phyloP scores from a whole-genome alignment of 2,113 vertebrate species.

The Rhegmatorhina hoffmannsi region DNA sequence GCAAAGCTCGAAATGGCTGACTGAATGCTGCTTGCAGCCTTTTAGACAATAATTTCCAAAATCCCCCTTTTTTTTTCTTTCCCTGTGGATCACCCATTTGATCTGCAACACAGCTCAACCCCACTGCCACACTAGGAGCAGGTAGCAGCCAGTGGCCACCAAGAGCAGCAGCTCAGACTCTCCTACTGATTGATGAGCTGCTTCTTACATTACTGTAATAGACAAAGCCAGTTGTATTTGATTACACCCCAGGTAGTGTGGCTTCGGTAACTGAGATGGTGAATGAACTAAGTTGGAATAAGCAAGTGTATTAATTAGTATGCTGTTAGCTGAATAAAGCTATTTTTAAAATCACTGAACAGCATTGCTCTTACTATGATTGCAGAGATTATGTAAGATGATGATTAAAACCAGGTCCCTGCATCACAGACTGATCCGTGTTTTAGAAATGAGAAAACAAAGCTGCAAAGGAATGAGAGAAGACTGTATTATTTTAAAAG shows the following conservation, averaged over 20 bases:
- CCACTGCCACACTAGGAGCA: background rate
- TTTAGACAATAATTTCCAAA: background rate
- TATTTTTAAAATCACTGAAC: constrained; percentile 35
- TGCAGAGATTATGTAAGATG: background rate
- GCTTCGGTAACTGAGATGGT: background rate
- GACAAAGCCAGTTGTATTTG: background rate
- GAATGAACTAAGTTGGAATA: constrained; percentile 1
- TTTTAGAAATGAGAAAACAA: background rate
- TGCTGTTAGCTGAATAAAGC: constrained; percentile 10
- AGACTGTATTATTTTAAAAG: background rate
- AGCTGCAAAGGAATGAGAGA: background rate
- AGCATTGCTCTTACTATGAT: constrained; percentile 30
- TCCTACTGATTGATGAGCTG: background rate
- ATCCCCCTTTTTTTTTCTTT: background rate
- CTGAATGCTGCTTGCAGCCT: background rate
- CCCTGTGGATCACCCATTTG: background rate
- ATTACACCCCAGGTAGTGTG: background rate
- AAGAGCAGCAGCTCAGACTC: background rate
- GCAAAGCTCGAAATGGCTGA: background rate
- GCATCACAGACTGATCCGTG: background rate
- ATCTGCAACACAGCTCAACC: background rate
- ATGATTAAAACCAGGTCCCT: constrained; percentile 35
- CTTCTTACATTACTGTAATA: background rate
- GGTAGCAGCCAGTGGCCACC: background rate
- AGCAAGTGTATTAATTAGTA: background rate